A percentile compares a stretch with the other conserved stretches of the same genome.
These are phyloP conservation scores for Panonychus citri DNA, from an alignment of 1,140 invertebrate species.

Conservation along the genomic window DNA sequence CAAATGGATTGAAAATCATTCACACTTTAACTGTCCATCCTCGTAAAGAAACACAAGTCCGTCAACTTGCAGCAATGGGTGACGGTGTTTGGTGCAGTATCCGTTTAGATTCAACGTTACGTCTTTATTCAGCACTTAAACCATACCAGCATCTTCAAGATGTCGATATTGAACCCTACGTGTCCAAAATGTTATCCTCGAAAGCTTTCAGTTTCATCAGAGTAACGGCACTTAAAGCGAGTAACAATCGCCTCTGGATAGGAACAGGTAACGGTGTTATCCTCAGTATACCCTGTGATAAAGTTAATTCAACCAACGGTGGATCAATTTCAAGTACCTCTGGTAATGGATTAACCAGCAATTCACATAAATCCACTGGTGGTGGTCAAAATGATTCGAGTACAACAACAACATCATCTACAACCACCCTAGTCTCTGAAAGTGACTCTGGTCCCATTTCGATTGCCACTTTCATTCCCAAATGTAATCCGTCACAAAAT, in stretches of 20 bases:
- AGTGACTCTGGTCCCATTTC: slow-evolving; percentile 9
- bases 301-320: background rate
- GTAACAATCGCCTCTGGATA: slow-evolving; percentile 68
- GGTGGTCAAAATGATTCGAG: too few relatives aligned
- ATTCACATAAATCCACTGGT: too few relatives aligned
- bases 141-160: slow-evolving; percentile 86
- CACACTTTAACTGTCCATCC: slow-evolving; percentile 81
- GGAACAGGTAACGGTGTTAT: slow-evolving; percentile 93
- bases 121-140: slow-evolving; percentile 72
- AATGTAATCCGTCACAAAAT: slow-evolving; percentile 15
- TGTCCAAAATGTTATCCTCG: slow-evolving; percentile 86
- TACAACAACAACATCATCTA: background rate
- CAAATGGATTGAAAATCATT: slow-evolving; percentile 46
- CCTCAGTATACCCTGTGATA: slow-evolving; percentile 28
- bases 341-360: too few relatives aligned
- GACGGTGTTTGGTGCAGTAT: slow-evolving; percentile 96
- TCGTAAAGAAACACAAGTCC: slow-evolving; percentile 66
- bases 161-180: slow-evolving; percentile 95
- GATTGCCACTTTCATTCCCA: slow-evolving; percentile 6
- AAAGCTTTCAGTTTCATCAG: slow-evolving; percentile 80
- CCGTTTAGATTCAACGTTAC: slow-evolving; percentile 72
- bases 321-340: background rate
- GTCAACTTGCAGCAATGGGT: slow-evolving; percentile 84
- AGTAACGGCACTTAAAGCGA: slow-evolving; percentile 81
- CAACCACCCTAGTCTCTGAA: background rate